Percentiles rank a stretch among this genome's conserved stretches.
Evolutionary conservation across 2,888 invertebrate species (phyloP).

Genomic region (Peribatodes rhomboidaria): DNA sequence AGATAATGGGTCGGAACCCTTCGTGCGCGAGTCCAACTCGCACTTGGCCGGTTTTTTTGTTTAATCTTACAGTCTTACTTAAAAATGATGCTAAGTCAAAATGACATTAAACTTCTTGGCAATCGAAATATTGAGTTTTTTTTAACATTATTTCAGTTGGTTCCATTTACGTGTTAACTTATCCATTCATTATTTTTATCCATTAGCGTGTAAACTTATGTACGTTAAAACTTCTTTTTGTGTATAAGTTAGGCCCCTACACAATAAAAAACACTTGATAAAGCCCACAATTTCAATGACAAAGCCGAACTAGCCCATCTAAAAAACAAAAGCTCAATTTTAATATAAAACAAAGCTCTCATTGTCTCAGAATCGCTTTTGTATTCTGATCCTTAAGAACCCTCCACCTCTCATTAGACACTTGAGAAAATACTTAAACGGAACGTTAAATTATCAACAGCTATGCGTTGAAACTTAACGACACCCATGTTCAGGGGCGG

Average conservation of each 20-base stretch:
- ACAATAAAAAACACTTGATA: neutral
- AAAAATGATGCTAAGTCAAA: no score
- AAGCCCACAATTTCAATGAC: constrained; percentile 10
- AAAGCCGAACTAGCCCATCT: constrained; percentile 11
- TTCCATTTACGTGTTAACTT: no score
- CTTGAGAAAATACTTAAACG: constrained; percentile 29
- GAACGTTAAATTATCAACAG: constrained; percentile 44
- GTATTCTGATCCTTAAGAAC: constrained; percentile 8
- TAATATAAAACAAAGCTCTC: constrained; percentile 15
- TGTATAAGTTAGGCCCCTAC: neutral
- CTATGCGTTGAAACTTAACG: constrained; percentile 50
- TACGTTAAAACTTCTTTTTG: no score
- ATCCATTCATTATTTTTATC: no score
- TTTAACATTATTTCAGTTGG: no score
- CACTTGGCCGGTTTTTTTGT: no score
- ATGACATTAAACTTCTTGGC: no score
- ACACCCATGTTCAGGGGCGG: constrained; percentile 49
- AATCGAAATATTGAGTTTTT: no score
- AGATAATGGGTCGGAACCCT: no score
- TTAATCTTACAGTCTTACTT: no score
- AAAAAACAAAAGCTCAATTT: constrained; percentile 21
- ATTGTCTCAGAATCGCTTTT: constrained; percentile 14
- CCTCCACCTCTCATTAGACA: constrained; percentile 16
- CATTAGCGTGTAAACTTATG: no score
- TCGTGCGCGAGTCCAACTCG: no score